Base-by-base conservation (phyloP, 2,797 vertebrate genomes). In the Moxostoma hubbsi region DNA sequence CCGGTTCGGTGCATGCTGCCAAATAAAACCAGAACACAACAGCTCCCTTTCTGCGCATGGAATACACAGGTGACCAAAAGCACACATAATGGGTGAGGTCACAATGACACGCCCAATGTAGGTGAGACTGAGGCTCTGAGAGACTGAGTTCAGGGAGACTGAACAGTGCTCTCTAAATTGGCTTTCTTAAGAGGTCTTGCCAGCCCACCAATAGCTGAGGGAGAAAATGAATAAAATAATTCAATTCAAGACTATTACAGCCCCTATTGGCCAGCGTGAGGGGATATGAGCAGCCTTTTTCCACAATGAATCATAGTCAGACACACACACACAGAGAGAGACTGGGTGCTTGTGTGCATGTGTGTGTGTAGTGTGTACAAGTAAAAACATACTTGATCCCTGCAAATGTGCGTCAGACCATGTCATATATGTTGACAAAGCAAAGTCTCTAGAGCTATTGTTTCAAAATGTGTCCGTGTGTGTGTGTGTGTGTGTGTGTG, bases 291-390 rank as follows among this genome's bases (percentile, higher is more conserved):
- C 81, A 84, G 85, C 70, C 86, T 92, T 93, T 86, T 92, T 93
- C 91, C 93, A 92, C 69, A 75, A 91, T 92, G 92, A 93, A 89
- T 92, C 90, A 93, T 81, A 79, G 80, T 75, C 87, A 51, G 82
- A 77, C 75, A 83, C 75, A 82, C 65, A 36, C 63, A 84, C 79
- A 51, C 78, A 86, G 73, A 83, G 83, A n/a, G n/a, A n/a, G n/a
- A n/a, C n/a, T n/a, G n/a, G n/a, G 10, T 50, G 16, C 2, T 57
- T 53, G 70, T 51, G 73, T 77, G 58, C 54, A 67, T 50, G 10
- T 50, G 16, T 4, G 63, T 53, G 70, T 77, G 45, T 24, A 24
- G 24, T 67, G 43, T 45, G 45, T 45, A 71, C 12, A 73, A 61
- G 80, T 84, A 50, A 77, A 80, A 79, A 79, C 57, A 58, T 73